Base-by-base conservation (phyloP, 2,888 invertebrate species). In the Heteropelma amictum region DNA sequence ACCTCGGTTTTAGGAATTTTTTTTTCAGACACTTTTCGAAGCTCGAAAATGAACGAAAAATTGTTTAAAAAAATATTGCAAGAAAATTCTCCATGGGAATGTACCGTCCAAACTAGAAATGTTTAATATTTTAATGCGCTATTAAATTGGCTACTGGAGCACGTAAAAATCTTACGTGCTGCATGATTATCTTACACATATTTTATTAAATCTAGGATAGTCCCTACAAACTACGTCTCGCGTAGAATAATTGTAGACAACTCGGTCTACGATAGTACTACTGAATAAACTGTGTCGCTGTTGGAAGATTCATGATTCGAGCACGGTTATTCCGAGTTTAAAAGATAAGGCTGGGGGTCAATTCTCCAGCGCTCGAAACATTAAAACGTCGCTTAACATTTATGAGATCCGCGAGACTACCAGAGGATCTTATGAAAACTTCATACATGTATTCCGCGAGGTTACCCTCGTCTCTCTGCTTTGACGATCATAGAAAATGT, bases 381-480 rank as follows among this genome's bases (percentile, higher is more conserved):
- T 81, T 81, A 80, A 80, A 80, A 63, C 63, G 63, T 49, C 63
- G 35, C 53, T 72, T 54, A 76, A 75, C 72, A 80, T 77, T 78
- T 51, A 60, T 77, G 75, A 76, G 76, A 69, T 63, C 58, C 63
- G 56, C 64, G 69, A 67, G 42, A 65, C 35, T 49, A 28, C 17
- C 17, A 35, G 42, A 76, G 72, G 69, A 33, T 64, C 54, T 60
- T 64, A 35, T 40, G 71, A 75, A n/a, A n/a, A 64, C 64, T 61
- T 65, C 56, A 65, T 64, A 71, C 14, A 47, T 64, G 68, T 23
- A 42, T 33, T 53, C 17, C 6, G 21, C 42, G 54, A 53, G 58
- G 21, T 33, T 17, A 28, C 30, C 26, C 56, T 38, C 58, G 54
- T 14, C 35, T 14, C 61, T 74, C 65, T 71, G 68, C 69, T 14